phyloP scores from a whole-genome alignment of 2,113 vertebrate species.

The Prunella fulvescens region DNA sequence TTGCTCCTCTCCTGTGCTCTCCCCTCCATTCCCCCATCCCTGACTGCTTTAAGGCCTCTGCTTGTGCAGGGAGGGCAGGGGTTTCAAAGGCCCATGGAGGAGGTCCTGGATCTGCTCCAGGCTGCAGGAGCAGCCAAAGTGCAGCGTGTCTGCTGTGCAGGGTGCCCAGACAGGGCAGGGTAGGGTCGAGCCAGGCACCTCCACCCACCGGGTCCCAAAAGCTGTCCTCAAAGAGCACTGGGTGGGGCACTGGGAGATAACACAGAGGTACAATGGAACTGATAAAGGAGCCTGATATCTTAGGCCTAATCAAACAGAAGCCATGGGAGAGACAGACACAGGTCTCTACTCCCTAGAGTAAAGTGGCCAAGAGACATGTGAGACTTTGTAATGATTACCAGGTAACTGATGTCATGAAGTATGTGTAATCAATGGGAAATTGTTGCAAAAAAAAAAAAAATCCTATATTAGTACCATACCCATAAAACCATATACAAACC shows the following conservation, averaged over 20 bases:
- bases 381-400: neutral
- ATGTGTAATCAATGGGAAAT: neutral
- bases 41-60: neutral
- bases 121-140: conserved; percentile 66
- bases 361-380: neutral
- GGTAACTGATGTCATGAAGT: neutral
- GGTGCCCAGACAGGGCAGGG: conserved; percentile 1
- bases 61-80: neutral
- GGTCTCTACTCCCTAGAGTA: too few relatives aligned
- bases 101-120: conserved; percentile 65
- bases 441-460: neutral
- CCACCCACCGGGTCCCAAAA: neutral
- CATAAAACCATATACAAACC: too few relatives aligned
- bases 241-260: neutral
- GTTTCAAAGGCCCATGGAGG: conserved; percentile 6
- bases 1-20: neutral
- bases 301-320: neutral
- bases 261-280: neutral
- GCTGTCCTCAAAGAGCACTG: neutral
- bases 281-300: neutral
- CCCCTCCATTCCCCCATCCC: neutral
- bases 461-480: neutral
- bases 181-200: neutral
- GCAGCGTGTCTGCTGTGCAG: neutral
- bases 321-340: neutral